Evolutionary conservation across 2,113 vertebrate genomes (phyloP), one percentile per base, ranked within the genome.

Genomic region (Entomyzon cyanotis): DNA sequence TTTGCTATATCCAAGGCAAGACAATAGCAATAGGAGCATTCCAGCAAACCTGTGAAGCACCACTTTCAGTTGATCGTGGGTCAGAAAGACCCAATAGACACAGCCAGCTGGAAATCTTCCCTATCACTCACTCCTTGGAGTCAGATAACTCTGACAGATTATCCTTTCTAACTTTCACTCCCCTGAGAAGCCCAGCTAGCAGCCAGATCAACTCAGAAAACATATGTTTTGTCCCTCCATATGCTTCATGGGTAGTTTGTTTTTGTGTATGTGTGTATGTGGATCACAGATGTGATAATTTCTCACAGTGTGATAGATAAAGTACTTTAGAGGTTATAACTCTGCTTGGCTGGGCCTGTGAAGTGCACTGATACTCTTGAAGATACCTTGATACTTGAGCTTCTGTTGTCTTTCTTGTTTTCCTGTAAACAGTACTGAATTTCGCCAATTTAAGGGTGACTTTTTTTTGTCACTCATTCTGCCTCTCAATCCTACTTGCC

Each of bases 41-140:
- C 65, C 73, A 84, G 82, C 41, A 82, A 67, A 86, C 37, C 58
- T 8, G 0, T 79, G 52, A 91, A 85, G 52, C 23, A 5, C 35
- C 39, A 15, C n/a, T 24, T 46, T 27, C 13, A 15, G 46, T 15
- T 55, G 42, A 24, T 44, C 5, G 2, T 42, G 49, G 74, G 60
- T 96, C 41, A 31, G 65, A 67, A 55, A 46, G 41, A 47, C 27
- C 19, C 2, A 2, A 7, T 9, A 37, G 53, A 79, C 37, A 75
- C 15, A 86, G 67, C 47, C 75, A 85, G 55, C 68, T 90, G 95
- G 91, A 94, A 93, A 55, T 49, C 65, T 90, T 93, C 73, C 41
- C n/a, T 80, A 9, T 63, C 0, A 0, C 56, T 86, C 20, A 4
- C 27, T 80, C 64, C 64, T 94, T 2, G 2, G 65, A 82, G 65